Evolutionary conservation across 2,888 invertebrate genomes (phyloP), one percentile per base, ranked within the genome.

Genomic region (Lamproptera curius): DNA sequence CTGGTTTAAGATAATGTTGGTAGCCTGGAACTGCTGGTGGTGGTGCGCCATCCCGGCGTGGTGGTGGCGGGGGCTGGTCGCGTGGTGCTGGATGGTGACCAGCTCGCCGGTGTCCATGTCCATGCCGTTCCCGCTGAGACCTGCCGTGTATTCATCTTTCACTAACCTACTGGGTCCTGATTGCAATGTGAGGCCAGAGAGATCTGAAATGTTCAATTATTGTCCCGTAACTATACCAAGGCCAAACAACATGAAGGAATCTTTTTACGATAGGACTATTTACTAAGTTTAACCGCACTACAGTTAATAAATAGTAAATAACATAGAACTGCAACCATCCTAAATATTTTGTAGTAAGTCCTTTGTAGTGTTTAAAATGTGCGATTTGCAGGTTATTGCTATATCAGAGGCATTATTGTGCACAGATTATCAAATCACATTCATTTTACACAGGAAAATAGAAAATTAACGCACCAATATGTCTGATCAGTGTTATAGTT

Each of bases 81-180:
- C 86, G 51, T 88, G 88, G 57, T 88, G 88, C 58, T 88, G 88
- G 15, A 88, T 87, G 61, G 85, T 78, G 57, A 85, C 77, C 76
- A 83, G 67, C 63, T 89, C 85, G 1, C 80, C 86, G 6, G 82
- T 80, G 46, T 83, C 86, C 89, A 90, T 85, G 58, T 90, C 76
- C 91, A 91, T 84, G 8, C 88, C 84, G 14, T 84, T 83, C 0
- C 92, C 90, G 61, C 89, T 89, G 37, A 92, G 90, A 1, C 94
- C 94, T 15, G 95, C 95, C 39, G 94, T 93, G 77, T 97, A 97
- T 74, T 97, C 97, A 88, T 97, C 97, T 82, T 97, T 97, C 23
- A 97, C 95, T 59, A 96, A 88, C 59, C 96, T 91, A 67, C 94
- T 94, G 4, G 95, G 92, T 8, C 92, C 93, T 2, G 95, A 92